Conservation (phyloP, 92 coral and sea anemone genomes). For the Umimayanthus chanpuru region DNA sequence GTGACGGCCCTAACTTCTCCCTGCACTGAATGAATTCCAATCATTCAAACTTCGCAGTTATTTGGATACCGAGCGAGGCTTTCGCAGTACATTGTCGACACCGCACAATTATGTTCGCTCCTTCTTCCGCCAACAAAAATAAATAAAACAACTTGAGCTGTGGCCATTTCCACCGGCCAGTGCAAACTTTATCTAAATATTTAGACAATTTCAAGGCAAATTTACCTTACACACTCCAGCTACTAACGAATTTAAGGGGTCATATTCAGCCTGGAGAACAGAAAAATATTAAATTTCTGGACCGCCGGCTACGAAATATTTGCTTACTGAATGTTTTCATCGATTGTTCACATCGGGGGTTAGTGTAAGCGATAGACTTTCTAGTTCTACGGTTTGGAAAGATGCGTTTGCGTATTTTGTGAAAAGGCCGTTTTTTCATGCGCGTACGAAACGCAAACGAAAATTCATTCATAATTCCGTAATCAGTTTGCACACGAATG, state of each 20-base stretch:
- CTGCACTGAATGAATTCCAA: conserved; percentile 26
- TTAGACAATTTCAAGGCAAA: conserved; percentile 18
- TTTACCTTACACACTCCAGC: neutral
- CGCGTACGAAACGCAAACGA: neutral
- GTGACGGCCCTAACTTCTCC: neutral
- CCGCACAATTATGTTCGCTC: neutral
- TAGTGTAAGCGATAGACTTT: conserved; percentile 10
- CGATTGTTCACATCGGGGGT: neutral
- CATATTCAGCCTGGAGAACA: neutral
- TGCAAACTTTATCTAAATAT: conserved; percentile 30
- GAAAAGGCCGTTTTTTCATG: neutral
- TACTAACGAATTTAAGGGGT: neutral
- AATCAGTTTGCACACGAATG: neutral
- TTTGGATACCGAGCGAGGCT: conserved; percentile 17
- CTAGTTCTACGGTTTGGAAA: neutral
- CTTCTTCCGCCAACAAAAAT: neutral
- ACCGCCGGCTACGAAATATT: conserved; percentile 18
- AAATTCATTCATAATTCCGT: neutral
- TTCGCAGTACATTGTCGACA: neutral
- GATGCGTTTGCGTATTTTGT: neutral
- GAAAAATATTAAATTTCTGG: conserved; percentile 11
- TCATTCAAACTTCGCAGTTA: neutral
- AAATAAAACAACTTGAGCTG: neutral
- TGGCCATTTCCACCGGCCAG: neutral
- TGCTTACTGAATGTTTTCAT: conserved; percentile 1